A percentile compares a stretch with the other conserved stretches of the same genome.
Evolutionary conservation across 2,888 invertebrate species (phyloP).

Genomic region (Iselma pallidipennis): DNA sequence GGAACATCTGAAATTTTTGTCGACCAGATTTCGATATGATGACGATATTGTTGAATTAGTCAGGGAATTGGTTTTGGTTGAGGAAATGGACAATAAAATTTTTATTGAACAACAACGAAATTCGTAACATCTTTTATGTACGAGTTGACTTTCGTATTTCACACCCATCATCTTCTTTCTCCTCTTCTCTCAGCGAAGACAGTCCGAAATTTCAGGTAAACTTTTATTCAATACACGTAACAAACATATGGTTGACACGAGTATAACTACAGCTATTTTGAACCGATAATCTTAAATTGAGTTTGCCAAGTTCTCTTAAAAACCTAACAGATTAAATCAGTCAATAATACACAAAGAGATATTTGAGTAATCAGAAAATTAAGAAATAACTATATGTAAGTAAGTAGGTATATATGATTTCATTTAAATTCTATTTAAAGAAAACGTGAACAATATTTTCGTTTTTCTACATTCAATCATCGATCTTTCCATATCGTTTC

Average conservation of each 20-base stretch:
- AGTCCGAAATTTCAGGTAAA: neutral
- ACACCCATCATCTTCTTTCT: no score
- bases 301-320: slow-evolving; percentile 25
- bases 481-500: neutral
- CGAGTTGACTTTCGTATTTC: neutral
- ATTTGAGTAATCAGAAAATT: neutral
- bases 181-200: neutral
- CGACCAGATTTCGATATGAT: no score
- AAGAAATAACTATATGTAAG: no score
- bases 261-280: slow-evolving; percentile 31
- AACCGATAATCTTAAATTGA: slow-evolving; percentile 36
- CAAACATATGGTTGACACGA: slow-evolving; percentile 30
- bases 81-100: neutral
- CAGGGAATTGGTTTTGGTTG: neutral
- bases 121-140: neutral
- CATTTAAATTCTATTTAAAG: no score
- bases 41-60: neutral
- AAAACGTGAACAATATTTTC: neutral
- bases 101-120: neutral
- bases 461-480: neutral
- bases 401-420: no score
- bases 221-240: slow-evolving; percentile 31
- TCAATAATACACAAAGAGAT: neutral
- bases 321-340: slow-evolving; percentile 32
- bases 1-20: neutral